These are phyloP conservation scores for Isurus oxyrinchus DNA, from an alignment of 2,113 vertebrate species.

Conservation along the genomic window DNA sequence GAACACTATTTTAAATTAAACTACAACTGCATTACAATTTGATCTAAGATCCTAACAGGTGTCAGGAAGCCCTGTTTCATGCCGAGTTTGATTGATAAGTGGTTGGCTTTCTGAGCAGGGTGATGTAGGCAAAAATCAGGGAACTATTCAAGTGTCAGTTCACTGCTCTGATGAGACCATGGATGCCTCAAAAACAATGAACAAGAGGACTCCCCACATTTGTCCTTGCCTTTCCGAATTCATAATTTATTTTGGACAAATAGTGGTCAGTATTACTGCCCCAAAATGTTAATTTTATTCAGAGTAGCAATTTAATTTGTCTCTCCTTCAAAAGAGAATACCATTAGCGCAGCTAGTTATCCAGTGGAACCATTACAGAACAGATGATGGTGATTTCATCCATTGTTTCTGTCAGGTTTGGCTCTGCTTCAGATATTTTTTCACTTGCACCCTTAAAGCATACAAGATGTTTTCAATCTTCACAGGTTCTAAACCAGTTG, in stretches of 20 bases:
- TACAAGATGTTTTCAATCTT: conserved; percentile 41
- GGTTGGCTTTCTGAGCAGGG: not conserved
- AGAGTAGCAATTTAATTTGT: not conserved
- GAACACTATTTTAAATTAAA: not conserved
- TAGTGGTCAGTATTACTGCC: not conserved
- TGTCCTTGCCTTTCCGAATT: not conserved
- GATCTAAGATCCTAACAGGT: not conserved
- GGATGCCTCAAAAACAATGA: not conserved
- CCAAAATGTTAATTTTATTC: not conserved
- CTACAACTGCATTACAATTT: not conserved
- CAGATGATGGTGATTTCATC: not conserved
- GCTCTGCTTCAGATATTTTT: not conserved
- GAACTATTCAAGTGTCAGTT: not conserved
- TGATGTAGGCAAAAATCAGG: not conserved
- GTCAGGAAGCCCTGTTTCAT: not conserved
- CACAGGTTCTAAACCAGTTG: conserved; percentile 82
- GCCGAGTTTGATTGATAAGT: not conserved
- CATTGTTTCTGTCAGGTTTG: not conserved
- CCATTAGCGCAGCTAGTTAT: not conserved
- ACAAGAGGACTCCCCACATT: not conserved
- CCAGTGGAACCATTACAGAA: not conserved
- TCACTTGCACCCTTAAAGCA: not conserved
- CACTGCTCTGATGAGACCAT: not conserved
- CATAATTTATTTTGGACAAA: not conserved
- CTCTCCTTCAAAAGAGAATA: not conserved